Percentiles rank a stretch among this genome's conserved stretches.
phyloP scores from a whole-genome alignment of 2,888 invertebrate species.

The Latrodectus hesperus region DNA sequence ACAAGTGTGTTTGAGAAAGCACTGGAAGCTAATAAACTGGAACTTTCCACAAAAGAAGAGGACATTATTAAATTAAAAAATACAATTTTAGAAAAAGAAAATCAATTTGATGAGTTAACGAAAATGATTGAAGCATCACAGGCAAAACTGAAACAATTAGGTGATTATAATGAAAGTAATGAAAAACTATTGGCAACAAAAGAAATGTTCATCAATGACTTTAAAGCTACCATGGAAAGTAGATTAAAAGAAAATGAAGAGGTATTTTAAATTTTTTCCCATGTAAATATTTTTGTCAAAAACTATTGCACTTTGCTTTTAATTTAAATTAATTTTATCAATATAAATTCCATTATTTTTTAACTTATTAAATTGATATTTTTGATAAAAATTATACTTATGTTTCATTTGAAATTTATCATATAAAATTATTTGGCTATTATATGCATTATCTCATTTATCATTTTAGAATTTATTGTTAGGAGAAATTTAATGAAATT shows the following conservation, averaged over 20 bases:
- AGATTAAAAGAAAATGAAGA: conserved; percentile 30
- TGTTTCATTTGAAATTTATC: too few species aligned
- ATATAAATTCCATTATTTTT: too few species aligned
- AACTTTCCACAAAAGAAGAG: conserved; percentile 18
- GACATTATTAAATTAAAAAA: conserved; percentile 26
- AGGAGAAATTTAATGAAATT: too few species aligned
- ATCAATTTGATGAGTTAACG: conserved; percentile 50
- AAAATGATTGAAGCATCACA: conserved; percentile 34
- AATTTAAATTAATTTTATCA: too few species aligned
- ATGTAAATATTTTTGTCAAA: too few species aligned
- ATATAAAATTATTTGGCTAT: too few species aligned
- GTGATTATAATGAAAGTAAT: conserved; percentile 40
- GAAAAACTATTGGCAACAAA: conserved; percentile 30
- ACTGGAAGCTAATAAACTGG: conserved; percentile 8
- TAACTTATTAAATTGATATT: too few species aligned
- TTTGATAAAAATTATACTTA: too few species aligned
- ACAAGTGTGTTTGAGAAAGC: conserved; percentile 21
- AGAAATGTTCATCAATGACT: conserved; percentile 49
- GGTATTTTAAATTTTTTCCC: background rate
- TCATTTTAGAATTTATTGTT: too few species aligned
- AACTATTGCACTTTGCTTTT: too few species aligned
- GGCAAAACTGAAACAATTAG: conserved; percentile 19
- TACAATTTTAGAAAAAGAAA: conserved; percentile 40
- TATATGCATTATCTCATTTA: too few species aligned
- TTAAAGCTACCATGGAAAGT: conserved; percentile 48